Conservation (phyloP, 92 coral and sea anemone species). For the Parazoanthus atlanticus region DNA sequence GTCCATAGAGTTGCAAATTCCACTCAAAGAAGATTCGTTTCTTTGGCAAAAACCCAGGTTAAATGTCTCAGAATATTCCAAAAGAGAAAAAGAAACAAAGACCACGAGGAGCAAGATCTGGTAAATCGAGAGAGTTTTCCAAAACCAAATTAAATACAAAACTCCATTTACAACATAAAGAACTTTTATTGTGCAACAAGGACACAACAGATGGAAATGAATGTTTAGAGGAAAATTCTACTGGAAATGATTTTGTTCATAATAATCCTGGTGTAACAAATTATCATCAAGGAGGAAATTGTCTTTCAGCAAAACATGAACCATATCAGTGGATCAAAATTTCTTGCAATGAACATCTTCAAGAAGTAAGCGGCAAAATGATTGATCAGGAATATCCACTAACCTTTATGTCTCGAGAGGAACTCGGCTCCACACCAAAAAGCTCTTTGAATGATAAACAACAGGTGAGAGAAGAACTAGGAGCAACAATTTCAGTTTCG, state of each 20-base stretch:
- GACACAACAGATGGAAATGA: neutral
- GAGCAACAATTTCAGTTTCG: neutral
- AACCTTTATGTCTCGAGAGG: neutral
- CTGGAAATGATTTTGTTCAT: neutral
- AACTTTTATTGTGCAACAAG: neutral
- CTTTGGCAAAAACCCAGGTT: neutral
- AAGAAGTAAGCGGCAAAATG: neutral
- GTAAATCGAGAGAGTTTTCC: constrained; percentile 31
- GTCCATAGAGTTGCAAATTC: neutral
- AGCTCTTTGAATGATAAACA: neutral
- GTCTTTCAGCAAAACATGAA: neutral
- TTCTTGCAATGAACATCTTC: neutral
- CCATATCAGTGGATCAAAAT: constrained; percentile 4
- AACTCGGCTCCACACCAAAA: neutral
- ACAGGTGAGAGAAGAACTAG: neutral
- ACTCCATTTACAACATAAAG: neutral
- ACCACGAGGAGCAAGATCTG: constrained; percentile 26
- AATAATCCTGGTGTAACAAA: neutral
- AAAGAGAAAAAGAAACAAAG: constrained; percentile 21
- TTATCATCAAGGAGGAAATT: neutral
- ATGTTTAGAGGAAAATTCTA: neutral
- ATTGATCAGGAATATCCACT: neutral
- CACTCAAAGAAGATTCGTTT: neutral
- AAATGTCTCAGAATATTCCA: constrained; percentile 10
- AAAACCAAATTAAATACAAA: neutral